Evolutionary conservation across 2,113 vertebrate genomes (phyloP).

Genomic region (Catharus bicknelli): DNA sequence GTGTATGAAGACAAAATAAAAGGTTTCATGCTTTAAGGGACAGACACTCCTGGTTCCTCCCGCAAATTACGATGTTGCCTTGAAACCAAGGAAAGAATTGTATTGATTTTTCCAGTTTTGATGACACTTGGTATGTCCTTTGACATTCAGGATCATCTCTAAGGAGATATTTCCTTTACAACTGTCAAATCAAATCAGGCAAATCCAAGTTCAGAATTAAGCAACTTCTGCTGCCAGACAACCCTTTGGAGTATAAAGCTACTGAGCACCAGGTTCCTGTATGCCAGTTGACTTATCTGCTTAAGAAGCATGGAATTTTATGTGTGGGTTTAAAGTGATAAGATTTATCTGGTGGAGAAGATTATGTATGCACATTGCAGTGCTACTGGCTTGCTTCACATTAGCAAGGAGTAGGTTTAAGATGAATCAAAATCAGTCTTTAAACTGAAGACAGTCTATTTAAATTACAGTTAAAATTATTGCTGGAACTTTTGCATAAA

Average conservation of each 20-base stretch:
- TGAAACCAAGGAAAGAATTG: background rate
- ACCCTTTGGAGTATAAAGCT: background rate
- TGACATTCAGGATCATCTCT: constrained; percentile 38
- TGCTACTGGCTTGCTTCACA: background rate
- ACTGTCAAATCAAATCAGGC: background rate
- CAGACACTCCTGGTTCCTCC: background rate
- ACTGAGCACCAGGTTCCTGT: background rate
- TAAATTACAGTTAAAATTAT: background rate
- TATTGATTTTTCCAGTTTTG: constrained; percentile 25
- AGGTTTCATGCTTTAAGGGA: background rate
- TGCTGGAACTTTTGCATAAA: background rate
- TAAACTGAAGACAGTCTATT: background rate
- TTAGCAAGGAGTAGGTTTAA: background rate
- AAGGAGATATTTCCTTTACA: constrained; percentile 21
- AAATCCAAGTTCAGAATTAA: background rate
- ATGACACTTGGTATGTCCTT: background rate
- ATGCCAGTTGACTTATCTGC: background rate
- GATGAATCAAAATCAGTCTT: background rate
- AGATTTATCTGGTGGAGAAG: background rate
- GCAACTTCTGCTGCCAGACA: background rate
- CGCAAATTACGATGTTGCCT: background rate
- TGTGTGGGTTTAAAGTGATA: background rate
- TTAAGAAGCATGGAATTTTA: background rate
- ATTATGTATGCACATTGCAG: background rate
- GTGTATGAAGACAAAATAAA: background rate